Base-by-base conservation (phyloP, 2,113 vertebrate genomes). In the Bufo gargarizans region DNA sequence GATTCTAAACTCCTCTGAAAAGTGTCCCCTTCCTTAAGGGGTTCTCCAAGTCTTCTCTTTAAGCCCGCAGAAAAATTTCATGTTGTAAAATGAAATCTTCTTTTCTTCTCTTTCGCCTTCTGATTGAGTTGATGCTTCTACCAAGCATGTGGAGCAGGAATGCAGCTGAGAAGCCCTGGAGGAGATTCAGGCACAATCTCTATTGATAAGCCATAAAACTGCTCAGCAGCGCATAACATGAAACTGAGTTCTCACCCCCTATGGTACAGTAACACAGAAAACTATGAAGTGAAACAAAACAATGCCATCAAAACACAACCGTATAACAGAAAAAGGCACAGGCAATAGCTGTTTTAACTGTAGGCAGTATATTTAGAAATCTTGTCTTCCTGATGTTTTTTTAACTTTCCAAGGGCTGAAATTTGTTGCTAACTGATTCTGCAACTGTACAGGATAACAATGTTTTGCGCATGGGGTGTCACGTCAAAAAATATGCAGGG, bases 181-280 rank as follows among this genome's bases (percentile, higher is more conserved):
- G 69, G 69, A 74, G 69, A 82, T 61, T 50, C 45, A 88, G 77
- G 65, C 78, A 63, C 33, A 58, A 55, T 74, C 74, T 88, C 45
- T 63, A 71, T 76, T 55, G 61, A 88, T 88, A 82, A 88, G 33
- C 69, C 16, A 82, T 84, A 69, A 63, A 88, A 81, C 78, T 7
- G 77, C 77, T 82, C 81, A 82, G 79, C 79, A 14, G 78, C 45
- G 19, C 56, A 53, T 53, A 88, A 82, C 63, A 72, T 82, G 61
- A 80, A 72, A 55, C 12, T 58, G 47, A 9, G 50, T 22, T 55
- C 76, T 55, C 50, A 43, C 79, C 56, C 69, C 79, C 86, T 49
- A 43, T 33, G 79, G 86, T 82, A 67, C 47, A 49, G 65, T 82
- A 82, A 88, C 79, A 43, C 55, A 72, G 63, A 86, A 65, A 77